These are phyloP conservation scores for Lethrus apterus DNA, from an alignment of 1,140 invertebrate genomes.

Conservation along the genomic window DNA sequence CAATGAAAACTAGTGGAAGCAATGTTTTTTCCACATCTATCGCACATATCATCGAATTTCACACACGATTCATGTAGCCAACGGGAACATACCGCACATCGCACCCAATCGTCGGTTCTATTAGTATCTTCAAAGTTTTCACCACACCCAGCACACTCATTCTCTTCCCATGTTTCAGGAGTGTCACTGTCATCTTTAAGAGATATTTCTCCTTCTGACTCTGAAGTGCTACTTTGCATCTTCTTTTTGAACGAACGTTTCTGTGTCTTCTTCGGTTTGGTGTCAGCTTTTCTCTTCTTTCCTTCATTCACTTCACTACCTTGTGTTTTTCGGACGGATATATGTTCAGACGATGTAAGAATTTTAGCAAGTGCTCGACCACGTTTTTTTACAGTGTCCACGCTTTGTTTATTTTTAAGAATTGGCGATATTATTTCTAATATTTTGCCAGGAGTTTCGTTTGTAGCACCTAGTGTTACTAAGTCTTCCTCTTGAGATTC, in stretches of 20 bases:
- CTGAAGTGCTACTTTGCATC: neutral
- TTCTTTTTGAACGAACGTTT: conserved; percentile 1
- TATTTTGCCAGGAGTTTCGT: too few species aligned
- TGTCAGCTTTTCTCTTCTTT: neutral
- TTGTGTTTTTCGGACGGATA: neutral
- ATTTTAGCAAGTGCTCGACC: neutral
- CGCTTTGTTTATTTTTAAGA: too few species aligned
- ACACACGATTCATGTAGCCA: neutral
- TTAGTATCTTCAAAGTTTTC: conserved; percentile 1
- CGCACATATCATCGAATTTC: neutral
- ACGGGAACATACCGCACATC: neutral
- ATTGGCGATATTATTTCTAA: too few species aligned
- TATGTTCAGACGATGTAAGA: neutral
- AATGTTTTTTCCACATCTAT: conserved; percentile 1
- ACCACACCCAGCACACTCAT: conserved; percentile 1
- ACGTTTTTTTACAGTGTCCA: neutral
- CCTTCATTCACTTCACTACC: neutral
- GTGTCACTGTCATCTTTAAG: neutral
- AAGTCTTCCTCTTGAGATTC: too few species aligned
- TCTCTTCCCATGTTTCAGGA: neutral
- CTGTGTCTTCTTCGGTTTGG: neutral
- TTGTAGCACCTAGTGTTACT: too few species aligned
- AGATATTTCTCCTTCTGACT: neutral
- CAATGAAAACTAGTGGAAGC: neutral
- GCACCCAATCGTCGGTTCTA: neutral